Evolutionary conservation across 2,797 vertebrate genomes (phyloP), one percentile per base, ranked within the genome.

Genomic region (Apogon hyalosoma): DNA sequence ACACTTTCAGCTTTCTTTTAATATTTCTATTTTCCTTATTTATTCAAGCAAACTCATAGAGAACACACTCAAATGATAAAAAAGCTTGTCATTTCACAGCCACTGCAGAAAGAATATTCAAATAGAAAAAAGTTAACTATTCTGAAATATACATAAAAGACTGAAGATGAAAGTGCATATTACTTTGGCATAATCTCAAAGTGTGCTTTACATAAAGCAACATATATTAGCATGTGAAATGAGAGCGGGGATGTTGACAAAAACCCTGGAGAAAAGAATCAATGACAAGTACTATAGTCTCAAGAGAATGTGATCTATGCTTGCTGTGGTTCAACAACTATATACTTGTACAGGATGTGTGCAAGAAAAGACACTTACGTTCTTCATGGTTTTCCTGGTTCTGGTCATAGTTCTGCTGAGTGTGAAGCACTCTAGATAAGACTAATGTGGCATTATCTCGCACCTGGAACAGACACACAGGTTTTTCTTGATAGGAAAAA

Each of bases 371-470:
- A 73, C 28, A 96, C 97, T 87, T 88, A 99, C 98, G 95, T 85
- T 99, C 98, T 63, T 97, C 98, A 0, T 97, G 96, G 77, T 96
- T 93, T 78, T 99, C 97, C 79, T 98, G 97, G 88, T 99, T 97
- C 86, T 96, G 97, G 85, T 98, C 95, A 36, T 97, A 97, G 6
- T 96, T 97, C 76, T 97, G 97, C 71, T 96, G 96, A 18, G 92
- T 94, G 87, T 98, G 93, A 13, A 86, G 69, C 83, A 95, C 94
- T 87, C 91, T 96, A 8, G 97, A 98, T 70, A 99, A 90, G 74
- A 99, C 95, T 71, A 98, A 90, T 0, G 95, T 97, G 81, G 97
- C 97, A 31, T 96, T 96, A 16, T 99, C 97, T 65, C 96, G 93
- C 40, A 99, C 98, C 98, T 99, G 90, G 15, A 91, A 92, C 1